Evolutionary conservation across 1,140 invertebrate species (phyloP).

Genomic region (Lanistes nyassanus): DNA sequence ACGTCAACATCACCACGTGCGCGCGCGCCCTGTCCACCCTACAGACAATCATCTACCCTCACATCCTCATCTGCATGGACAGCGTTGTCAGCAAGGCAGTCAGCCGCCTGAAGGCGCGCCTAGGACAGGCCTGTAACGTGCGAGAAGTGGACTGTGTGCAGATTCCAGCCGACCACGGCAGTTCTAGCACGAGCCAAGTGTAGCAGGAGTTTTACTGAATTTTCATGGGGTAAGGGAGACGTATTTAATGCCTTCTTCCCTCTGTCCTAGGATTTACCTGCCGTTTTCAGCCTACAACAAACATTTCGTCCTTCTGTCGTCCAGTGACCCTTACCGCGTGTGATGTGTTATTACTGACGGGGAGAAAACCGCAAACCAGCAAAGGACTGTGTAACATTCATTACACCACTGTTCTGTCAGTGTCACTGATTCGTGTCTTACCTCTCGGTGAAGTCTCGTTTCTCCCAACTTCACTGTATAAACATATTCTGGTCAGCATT

Average conservation of each 20-base stretch:
- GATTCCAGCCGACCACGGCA: conserved; percentile 22
- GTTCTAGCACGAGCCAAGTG: conserved; percentile 35
- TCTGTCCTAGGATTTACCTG: not conserved
- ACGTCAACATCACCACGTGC: conserved; percentile 52
- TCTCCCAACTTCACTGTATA: no score
- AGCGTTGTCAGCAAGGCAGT: conserved; percentile 44
- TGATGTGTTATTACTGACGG: no score
- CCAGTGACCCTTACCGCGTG: not conserved
- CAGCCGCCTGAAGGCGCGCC: conserved; percentile 34
- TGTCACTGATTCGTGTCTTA: no score
- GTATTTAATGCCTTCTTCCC: not conserved
- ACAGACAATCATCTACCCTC: conserved; percentile 58
- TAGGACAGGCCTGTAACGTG: conserved; percentile 28
- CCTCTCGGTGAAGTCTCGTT: no score
- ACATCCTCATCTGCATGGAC: conserved; percentile 54
- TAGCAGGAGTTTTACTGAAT: conserved; percentile 12
- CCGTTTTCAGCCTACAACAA: not conserved
- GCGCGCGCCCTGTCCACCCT: conserved; percentile 52
- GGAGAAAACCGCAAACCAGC: no score
- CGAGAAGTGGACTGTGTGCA: not conserved
- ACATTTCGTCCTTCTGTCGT: not conserved
- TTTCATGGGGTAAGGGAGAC: not conserved
- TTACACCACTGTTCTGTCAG: no score
- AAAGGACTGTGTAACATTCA: no score
- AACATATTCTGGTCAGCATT: no score